phyloP scores from a whole-genome alignment of 2,113 vertebrate genomes.

The Azemiops feae region DNA sequence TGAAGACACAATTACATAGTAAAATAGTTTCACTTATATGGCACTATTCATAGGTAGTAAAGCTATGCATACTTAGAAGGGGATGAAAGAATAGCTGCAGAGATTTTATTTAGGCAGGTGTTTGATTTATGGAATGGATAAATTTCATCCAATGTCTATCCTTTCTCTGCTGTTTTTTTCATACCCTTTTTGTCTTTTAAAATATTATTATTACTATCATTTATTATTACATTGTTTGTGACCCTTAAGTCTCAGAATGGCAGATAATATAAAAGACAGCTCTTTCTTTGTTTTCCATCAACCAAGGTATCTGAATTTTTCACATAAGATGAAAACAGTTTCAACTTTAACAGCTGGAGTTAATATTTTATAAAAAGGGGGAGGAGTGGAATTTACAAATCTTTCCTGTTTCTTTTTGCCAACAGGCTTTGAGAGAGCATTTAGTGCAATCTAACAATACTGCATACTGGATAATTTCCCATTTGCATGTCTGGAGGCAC shows the following conservation, averaged over 20 bases:
- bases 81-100: background rate
- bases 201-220: background rate
- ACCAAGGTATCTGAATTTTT: background rate
- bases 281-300: background rate
- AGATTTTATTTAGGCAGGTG: background rate
- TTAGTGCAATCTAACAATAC: background rate
- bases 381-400: background rate
- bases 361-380: background rate
- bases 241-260: background rate
- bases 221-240: background rate
- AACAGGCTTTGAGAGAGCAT: background rate
- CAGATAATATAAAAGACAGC: background rate
- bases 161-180: background rate
- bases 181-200: background rate
- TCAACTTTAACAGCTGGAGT: background rate
- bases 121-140: background rate
- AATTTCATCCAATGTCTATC: background rate
- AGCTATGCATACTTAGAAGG: background rate
- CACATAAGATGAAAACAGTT: background rate
- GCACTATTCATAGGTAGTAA: background rate
- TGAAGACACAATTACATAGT: background rate
- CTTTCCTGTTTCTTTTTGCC: background rate
- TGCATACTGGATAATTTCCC: background rate
- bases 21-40: background rate
- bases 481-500: background rate